phyloP scores from a whole-genome alignment of 2,797 vertebrate genomes.

The Emydoidea blandingii region DNA sequence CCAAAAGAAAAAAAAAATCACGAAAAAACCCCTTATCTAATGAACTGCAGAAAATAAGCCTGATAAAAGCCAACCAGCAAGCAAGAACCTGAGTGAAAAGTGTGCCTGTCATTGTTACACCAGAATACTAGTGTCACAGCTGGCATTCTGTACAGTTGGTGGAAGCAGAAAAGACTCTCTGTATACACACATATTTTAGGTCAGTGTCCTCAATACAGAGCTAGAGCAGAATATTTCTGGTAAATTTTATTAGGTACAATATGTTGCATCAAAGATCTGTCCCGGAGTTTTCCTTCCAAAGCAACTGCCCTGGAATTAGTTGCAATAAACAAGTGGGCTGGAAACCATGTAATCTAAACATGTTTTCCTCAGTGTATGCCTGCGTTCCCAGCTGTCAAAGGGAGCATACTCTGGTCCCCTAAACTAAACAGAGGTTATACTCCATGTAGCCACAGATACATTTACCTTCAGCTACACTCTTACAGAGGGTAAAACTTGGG shows the following conservation, averaged over 20 bases:
- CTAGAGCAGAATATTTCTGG: slow-evolving; percentile 38
- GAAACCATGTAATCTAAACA: slow-evolving; percentile 73
- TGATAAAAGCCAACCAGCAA: background rate
- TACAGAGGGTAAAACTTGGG: background rate
- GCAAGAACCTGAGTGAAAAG: background rate
- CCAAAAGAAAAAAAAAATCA: background rate
- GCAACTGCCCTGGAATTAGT: slow-evolving; percentile 71
- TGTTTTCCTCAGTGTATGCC: slow-evolving; percentile 66
- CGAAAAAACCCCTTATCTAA: background rate
- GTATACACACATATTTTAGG: background rate
- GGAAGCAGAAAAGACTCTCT: background rate
- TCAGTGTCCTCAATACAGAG: slow-evolving; percentile 33
- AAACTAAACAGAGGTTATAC: slow-evolving; percentile 55
- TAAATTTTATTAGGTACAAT: slow-evolving; percentile 49
- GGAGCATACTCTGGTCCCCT: slow-evolving; percentile 34
- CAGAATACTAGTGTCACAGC: background rate
- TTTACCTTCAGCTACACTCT: background rate
- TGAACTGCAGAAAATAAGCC: slow-evolving; percentile 8
- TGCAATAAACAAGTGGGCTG: slow-evolving; percentile 70
- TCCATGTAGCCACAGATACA: background rate
- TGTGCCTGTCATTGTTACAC: background rate
- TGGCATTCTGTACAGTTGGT: background rate
- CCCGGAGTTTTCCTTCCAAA: slow-evolving; percentile 72
- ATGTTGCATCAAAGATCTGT: slow-evolving; percentile 59
- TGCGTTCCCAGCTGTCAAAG: slow-evolving; percentile 60